Base-by-base conservation (phyloP, 2,797 vertebrate genomes). In the Fistularia tabacaria region DNA sequence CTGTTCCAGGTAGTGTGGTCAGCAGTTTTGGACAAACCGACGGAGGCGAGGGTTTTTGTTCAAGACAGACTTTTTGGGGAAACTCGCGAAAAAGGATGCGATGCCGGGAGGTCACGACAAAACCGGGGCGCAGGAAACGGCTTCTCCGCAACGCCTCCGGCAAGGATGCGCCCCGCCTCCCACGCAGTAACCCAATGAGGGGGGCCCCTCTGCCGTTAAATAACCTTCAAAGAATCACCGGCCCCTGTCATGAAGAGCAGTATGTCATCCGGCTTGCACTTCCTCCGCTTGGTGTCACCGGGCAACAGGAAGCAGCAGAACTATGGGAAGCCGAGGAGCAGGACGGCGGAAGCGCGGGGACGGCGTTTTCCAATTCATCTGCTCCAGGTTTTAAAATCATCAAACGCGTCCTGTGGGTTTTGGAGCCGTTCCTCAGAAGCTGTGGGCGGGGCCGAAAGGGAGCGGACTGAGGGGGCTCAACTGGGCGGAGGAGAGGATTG, bases 241-340 rank as follows among this genome's bases (percentile, higher is more conserved):
- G 58, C 62, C 62, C 71, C 59, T 60, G 63, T 74, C 70, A 75
- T 66, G 60, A 81, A 81, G 69, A 71, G 49, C 69, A 76, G 71
- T 65, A 71, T 46, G 57, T 74, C 66, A 72, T 68, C 48, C 71
- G 54, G 43, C 51, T 47, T 25, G 14, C 40, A 55, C 72, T 74
- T 80, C 78, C 77, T 74, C 11, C 56, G 47, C 63, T 40, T 12
- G 13, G 38, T 62, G 77, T 69, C 81, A 75, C 65, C 62, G 63
- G 25, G 43, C 53, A 7, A 49, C 40, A 67, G 69, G 59, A 77
- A 68, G 58, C 49, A 44, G 57, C 49, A 39, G 46, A 36, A 25
- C 9, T 38, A 40, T 50, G 51, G 62, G 45, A 69, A 46, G 57
- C 49, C 39, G 12, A 10, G 14, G 46, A 25, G 14, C 6, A 45